Base-by-base conservation (phyloP, 1,140 invertebrate species). In the Mamestra configurata region DNA sequence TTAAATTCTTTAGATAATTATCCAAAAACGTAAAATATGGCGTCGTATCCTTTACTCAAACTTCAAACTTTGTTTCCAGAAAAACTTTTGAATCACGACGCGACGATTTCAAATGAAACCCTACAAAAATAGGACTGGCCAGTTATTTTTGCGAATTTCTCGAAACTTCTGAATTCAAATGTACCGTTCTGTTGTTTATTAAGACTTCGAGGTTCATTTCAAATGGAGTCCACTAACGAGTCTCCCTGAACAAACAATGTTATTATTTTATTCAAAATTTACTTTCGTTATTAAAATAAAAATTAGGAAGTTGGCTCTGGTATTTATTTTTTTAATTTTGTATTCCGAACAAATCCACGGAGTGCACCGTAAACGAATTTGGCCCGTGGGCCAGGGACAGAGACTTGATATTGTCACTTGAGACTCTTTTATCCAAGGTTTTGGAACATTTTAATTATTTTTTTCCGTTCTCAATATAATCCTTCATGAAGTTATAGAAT, bases 241-340 rank as follows among this genome's bases (percentile, higher is more conserved):
- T 10, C 7, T 22, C 35, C 59, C 7, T 35, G 5, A n/a, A 4
- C 59, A 64, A 64, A 64, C 35, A 40, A 64, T 64, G 59, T 64
- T 64, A 40, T 64, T 64, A 64, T 64, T 64, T 64, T 37, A n/a
- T 40, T 37, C 10, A 10, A 64, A 64, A 64, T 35, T 64, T 64
- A 64, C 59, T 64, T 18, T n/a, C 3, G 27, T 22, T 64, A n/a
- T 40, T 40, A 18, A 64, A 64, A 64, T 64, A 40, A 40, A 64
- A 64, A 35, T 64, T 64, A 20, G 18, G 22, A 37, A 11, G 59
- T 64, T 64, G n/a, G 35, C 57, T 35, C n/a, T 11, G 2, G 35
- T 13, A 11, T 64, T 64, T 64, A 1, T 22, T 6, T 40, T 64
- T 37, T 18, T 18, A 37, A 7, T 37, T 61, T 20, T 37, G 24